Percentiles rank a stretch among this genome's conserved stretches.
Evolutionary conservation across 1,140 invertebrate genomes (phyloP).

Genomic region (Antheraea mylitta): DNA sequence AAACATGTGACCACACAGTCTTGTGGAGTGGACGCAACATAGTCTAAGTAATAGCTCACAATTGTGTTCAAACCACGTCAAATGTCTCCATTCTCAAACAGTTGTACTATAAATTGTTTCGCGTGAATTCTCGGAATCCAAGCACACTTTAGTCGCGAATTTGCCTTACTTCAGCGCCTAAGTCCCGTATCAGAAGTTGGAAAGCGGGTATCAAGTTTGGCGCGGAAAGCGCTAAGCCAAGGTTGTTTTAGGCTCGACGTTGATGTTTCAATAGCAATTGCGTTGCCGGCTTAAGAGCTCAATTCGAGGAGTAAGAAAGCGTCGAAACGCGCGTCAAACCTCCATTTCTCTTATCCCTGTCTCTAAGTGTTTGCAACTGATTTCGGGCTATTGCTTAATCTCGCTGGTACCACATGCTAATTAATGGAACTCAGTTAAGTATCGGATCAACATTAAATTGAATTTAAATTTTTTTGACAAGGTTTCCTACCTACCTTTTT

Average conservation of each 20-base stretch:
- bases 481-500: no score
- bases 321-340: conserved; percentile 65
- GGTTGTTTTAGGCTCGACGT: conserved; percentile 56
- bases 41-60: conserved; percentile 48
- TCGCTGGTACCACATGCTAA: not conserved
- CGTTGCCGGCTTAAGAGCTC: conserved; percentile 59
- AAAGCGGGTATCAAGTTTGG: conserved; percentile 63
- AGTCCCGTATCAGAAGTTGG: conserved; percentile 70
- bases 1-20: conserved; percentile 63
- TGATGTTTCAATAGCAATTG: conserved; percentile 63
- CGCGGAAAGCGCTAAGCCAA: conserved; percentile 64
- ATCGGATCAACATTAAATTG: not conserved
- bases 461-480: not conserved
- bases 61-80: conserved; percentile 39
- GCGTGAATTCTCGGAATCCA: conserved; percentile 17
- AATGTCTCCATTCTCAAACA: conserved; percentile 28
- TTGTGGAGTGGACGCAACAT: conserved; percentile 55
- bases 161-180: conserved; percentile 69
- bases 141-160: conserved; percentile 48
- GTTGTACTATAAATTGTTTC: conserved; percentile 20
- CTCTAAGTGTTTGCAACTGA: conserved; percentile 34
- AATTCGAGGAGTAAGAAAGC: conserved; percentile 44
- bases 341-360: conserved; percentile 59
- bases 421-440: not conserved
- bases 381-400: conserved; percentile 7